Conservation (phyloP, 1,140 invertebrate species). For the Heliothis virescens region DNA sequence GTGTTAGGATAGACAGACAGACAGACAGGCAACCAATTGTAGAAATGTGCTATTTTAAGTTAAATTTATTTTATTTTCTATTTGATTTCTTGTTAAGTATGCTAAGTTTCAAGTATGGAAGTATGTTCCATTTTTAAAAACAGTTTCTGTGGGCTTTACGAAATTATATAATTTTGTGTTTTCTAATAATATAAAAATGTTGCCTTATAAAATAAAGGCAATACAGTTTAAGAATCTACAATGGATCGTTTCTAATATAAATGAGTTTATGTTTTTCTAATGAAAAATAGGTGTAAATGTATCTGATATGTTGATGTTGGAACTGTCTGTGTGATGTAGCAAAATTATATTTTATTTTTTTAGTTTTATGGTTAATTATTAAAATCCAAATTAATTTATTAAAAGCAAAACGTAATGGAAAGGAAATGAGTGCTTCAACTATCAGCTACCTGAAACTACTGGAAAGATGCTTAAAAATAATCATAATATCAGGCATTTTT, state of each 20-base stretch:
- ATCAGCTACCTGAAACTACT: neutral
- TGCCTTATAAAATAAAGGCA: too few species aligned
- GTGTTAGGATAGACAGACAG: slow-evolving; percentile 79
- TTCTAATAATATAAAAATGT: neutral
- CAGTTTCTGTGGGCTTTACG: too few species aligned
- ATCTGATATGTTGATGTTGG: too few species aligned
- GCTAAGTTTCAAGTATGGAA: neutral
- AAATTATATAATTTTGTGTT: too few species aligned
- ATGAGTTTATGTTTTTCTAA: too few species aligned
- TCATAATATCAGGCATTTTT: too few species aligned
- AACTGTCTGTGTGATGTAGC: neutral
- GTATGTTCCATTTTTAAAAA: neutral
- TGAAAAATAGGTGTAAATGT: too few species aligned
- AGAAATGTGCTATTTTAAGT: slow-evolving; percentile 61
- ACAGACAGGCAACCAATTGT: too few species aligned
- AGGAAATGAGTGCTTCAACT: slow-evolving; percentile 30
- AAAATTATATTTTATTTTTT: neutral
- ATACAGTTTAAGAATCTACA: too few species aligned
- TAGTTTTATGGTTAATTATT: slow-evolving; percentile 30
- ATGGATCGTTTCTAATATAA: too few species aligned
- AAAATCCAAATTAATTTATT: slow-evolving; percentile 11
- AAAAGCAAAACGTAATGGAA: slow-evolving; percentile 19
- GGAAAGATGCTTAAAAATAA: slow-evolving; percentile 2
- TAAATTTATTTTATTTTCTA: neutral
- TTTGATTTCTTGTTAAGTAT: neutral